These are phyloP conservation scores for Etia nguti DNA, from an alignment of 2,113 vertebrate genomes.

Conservation along the genomic window DNA sequence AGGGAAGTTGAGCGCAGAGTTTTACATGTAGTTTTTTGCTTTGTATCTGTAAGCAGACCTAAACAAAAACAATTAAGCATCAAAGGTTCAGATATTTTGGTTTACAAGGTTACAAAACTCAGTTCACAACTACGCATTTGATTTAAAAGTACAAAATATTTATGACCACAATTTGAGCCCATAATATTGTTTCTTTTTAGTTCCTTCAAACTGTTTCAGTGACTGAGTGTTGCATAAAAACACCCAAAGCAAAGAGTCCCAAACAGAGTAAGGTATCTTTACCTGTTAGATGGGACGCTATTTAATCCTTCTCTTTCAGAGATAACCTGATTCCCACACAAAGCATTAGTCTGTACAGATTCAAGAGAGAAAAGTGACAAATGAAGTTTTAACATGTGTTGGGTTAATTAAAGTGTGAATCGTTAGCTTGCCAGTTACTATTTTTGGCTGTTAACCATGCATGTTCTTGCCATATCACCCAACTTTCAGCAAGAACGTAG, in stretches of 20 bases:
- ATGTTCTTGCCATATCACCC: background rate
- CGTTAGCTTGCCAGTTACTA: too few species aligned
- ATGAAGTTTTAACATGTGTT: background rate
- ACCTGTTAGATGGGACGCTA: background rate
- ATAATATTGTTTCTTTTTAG: background rate
- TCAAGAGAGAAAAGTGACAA: background rate
- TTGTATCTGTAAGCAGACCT: too few species aligned
- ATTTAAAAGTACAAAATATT: too few species aligned
- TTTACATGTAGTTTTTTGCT: too few species aligned
- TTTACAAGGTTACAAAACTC: too few species aligned
- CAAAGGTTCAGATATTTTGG: too few species aligned
- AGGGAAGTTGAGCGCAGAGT: too few species aligned
- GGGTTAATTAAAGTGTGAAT: background rate
- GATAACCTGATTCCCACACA: rapidly evolving
- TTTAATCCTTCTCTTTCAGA: background rate
- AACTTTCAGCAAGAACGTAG: background rate
- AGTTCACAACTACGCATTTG: too few species aligned
- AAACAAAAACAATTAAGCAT: too few species aligned
- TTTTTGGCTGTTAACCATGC: background rate
- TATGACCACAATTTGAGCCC: too few species aligned
- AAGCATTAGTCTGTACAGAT: background rate
- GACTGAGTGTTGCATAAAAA: background rate
- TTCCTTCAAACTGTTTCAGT: background rate
- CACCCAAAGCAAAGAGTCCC: background rate
- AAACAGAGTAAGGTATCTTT: rapidly evolving